phyloP scores from a whole-genome alignment of 2,113 vertebrate genomes.

The Heterochromis multidens region DNA sequence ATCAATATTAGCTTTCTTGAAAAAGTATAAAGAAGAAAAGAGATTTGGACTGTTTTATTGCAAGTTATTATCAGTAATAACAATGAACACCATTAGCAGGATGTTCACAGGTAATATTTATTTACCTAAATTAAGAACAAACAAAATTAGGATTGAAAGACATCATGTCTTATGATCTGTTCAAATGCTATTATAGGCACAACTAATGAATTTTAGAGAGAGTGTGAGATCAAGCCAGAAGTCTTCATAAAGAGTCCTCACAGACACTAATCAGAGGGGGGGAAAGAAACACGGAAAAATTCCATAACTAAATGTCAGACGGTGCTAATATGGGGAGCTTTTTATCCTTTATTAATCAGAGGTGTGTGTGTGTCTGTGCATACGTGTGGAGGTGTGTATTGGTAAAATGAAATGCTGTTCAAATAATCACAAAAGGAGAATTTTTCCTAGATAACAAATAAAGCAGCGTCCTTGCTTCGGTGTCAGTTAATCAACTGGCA shows the following conservation, averaged over 20 bases:
- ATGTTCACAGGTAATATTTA: not conserved
- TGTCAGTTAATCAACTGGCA: not conserved
- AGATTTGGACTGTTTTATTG: not conserved
- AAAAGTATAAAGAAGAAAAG: not conserved
- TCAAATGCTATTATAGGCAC: not conserved
- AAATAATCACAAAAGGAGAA: not conserved
- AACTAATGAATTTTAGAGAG: not conserved
- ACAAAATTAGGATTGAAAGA: not conserved
- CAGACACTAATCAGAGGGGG: slow-evolving; percentile 18
- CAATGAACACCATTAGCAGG: not conserved
- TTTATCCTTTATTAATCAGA: slow-evolving; percentile 35
- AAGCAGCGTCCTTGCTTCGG: not conserved
- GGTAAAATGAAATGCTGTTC: not conserved
- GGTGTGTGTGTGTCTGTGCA: not conserved
- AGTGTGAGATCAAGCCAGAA: slow-evolving; percentile 12
- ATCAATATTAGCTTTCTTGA: not conserved
- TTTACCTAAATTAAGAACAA: not conserved
- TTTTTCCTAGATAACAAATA: not conserved
- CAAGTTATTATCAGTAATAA: not conserved
- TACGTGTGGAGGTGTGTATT: not conserved
- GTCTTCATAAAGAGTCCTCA: slow-evolving; percentile 23
- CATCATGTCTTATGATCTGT: not conserved
- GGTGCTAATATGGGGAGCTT: slow-evolving; percentile 46
- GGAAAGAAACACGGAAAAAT: slow-evolving; percentile 29
- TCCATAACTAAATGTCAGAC: slow-evolving; percentile 62